Evolutionary conservation across 2,888 invertebrate genomes (phyloP).

Genomic region (Drosophila borborema): DNA sequence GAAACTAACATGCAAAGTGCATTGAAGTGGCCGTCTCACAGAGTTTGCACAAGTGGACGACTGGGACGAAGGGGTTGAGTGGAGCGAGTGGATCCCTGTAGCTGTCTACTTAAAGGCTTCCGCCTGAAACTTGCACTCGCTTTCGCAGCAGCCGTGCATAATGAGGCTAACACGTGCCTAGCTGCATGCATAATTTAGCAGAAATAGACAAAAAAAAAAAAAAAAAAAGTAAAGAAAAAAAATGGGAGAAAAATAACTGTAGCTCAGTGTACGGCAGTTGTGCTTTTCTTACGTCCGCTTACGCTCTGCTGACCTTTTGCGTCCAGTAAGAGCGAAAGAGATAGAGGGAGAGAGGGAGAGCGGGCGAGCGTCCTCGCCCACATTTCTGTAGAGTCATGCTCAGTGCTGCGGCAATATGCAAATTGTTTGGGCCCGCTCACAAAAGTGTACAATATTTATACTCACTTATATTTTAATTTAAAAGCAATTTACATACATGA

Average conservation of each 20-base stretch:
- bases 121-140: slow-evolving; percentile 45
- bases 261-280: slow-evolving; percentile 33
- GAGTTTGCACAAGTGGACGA: slow-evolving; percentile 47
- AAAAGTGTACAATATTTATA: slow-evolving; percentile 53
- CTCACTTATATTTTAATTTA: slow-evolving; percentile 49
- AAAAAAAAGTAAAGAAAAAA: neutral
- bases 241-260: slow-evolving; percentile 19
- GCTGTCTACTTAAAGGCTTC: slow-evolving; percentile 72
- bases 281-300: slow-evolving; percentile 47
- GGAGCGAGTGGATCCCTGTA: slow-evolving; percentile 1
- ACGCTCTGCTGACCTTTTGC: slow-evolving; percentile 49
- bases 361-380: neutral
- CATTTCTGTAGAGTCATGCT: slow-evolving; percentile 25
- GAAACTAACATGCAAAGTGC: slow-evolving; percentile 67
- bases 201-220: slow-evolving; percentile 15
- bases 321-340: neutral
- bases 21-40: slow-evolving; percentile 51
- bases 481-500: slow-evolving; percentile 49
- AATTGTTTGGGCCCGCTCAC: slow-evolving; percentile 20
- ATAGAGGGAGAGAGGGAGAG: neutral
- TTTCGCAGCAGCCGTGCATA: slow-evolving; percentile 71
- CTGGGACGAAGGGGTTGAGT: slow-evolving; percentile 11
- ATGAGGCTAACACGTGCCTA: slow-evolving; percentile 75
- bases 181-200: slow-evolving; percentile 77
- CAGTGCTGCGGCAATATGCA: slow-evolving; percentile 31